A percentile compares a stretch with the other conserved stretches of the same genome.
Conservation (phyloP, 2,888 invertebrate genomes). For the Alviniconcha strummeri region DNA sequence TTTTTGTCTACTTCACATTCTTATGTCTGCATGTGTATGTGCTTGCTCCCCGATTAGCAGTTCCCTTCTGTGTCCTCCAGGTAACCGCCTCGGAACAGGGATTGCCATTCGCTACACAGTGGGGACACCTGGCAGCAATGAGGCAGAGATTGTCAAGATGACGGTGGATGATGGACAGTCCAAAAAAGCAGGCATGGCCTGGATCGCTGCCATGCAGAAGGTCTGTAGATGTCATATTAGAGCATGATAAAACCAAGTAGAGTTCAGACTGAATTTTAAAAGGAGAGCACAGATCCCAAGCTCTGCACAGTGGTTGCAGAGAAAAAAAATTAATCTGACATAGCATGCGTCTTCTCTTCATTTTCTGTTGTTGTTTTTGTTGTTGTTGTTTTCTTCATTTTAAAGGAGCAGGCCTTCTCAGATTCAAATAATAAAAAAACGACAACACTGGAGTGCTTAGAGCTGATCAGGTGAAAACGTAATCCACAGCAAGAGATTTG, state of each 20-base stretch:
- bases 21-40: no score
- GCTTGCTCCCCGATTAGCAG: no score
- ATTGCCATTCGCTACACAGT: conserved; percentile 61
- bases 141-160: conserved; percentile 54
- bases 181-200: conserved; percentile 58
- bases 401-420: background rate
- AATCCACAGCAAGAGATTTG: no score
- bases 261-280: background rate
- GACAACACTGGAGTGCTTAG: no score
- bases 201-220: conserved; percentile 68
- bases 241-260: background rate
- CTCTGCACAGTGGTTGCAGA: no score
- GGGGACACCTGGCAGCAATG: conserved; percentile 47
- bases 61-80: conserved; percentile 40
- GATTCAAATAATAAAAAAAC: no score
- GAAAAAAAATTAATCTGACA: no score
- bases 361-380: background rate
- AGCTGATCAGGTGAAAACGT: no score
- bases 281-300: background rate
- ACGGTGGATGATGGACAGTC: conserved; percentile 48
- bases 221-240: conserved; percentile 43
- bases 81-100: conserved; percentile 62
- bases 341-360: no score
- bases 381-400: background rate
- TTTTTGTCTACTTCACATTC: no score